Base-by-base conservation (phyloP, 1,140 invertebrate species). In the Formica selysi region DNA sequence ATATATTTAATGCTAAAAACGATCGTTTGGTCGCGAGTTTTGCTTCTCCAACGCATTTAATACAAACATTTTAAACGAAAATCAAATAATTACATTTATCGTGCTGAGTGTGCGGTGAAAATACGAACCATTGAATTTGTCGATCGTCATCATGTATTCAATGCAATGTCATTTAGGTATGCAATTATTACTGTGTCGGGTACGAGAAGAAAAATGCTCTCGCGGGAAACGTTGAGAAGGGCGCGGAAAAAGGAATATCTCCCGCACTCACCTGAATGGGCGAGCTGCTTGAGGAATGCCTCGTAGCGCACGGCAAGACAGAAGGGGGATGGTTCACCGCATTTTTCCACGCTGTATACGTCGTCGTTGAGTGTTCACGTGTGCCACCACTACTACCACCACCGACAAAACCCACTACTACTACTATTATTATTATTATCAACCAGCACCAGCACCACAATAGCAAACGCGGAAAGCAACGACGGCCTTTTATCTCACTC, bases 291-390 rank as follows among this genome's bases (percentile, higher is more conserved):
- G 22, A 48, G 51, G 76, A 51, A 70, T 87, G 79, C 59, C 41
- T 79, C 51, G 85, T 16, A 48, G 67, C 41, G 62, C 26, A 78
- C 32, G 41, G 7, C 51, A 57, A 22, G 61, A n/a, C 38, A 71
- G 65, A 32, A 32, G 26, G 61, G n/a, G 65, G 11, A 44, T 22
- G 29, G 57, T 85, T 87, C 74, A 89, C 80, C 86, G 88, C 89
- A 90, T 90, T 67, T 74, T 90, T 85, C 51, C 65, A 87, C 81
- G 74, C 64, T 64, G 89, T 65, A 44, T 48, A 81, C 51, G 78
- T 57, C 36, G 62, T 64, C 65, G 76, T 22, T 41, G 71, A 86
- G 48, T 62, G 87, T 89, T 90, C 74, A 80, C 85, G 78, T 87
- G 85, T 85, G 73, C 81, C 73, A 78, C 81, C 22, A 76, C 48